Evolutionary conservation across 2,113 vertebrate species (phyloP).

Genomic region (Lophius piscatorius): DNA sequence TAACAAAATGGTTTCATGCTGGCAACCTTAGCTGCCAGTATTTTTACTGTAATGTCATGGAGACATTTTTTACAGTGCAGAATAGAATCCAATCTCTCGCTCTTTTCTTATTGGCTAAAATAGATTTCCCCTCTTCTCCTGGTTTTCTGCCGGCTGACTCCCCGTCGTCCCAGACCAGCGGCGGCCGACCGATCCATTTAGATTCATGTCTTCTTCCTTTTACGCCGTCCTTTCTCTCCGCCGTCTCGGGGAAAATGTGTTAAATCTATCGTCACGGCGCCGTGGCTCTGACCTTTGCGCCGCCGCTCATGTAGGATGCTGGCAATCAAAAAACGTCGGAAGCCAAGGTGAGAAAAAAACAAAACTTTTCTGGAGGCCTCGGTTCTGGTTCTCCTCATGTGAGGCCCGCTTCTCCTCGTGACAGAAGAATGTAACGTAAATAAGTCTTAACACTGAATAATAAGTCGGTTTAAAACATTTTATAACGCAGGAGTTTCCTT

Average conservation of each 20-base stretch:
- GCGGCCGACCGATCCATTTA: conserved; percentile 52
- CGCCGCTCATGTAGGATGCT: conserved; percentile 22
- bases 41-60: too few relatives aligned
- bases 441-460: neutral
- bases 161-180: conserved; percentile 37
- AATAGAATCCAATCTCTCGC: too few relatives aligned
- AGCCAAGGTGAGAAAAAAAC: conserved; percentile 31
- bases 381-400: too few relatives aligned
- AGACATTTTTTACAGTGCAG: too few relatives aligned
- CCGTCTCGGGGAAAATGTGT: conserved; percentile 60
- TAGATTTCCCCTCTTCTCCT: conserved; percentile 43
- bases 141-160: conserved; percentile 23
- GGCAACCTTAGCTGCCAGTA: too few relatives aligned
- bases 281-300: conserved; percentile 52
- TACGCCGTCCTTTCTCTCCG: conserved; percentile 46
- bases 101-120: conserved; percentile 24
- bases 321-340: conserved; percentile 56
- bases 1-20: too few relatives aligned
- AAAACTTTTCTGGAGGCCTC: too few relatives aligned
- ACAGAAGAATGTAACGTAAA: too few relatives aligned
- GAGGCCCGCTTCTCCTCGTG: too few relatives aligned
- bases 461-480: neutral
- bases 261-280: conserved; percentile 56
- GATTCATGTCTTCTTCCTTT: conserved; percentile 58
- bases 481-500: neutral